Evolutionary conservation across 2,113 vertebrate genomes (phyloP), one percentile per base, ranked within the genome.

Genomic region (Ramphastos sulfuratus): DNA sequence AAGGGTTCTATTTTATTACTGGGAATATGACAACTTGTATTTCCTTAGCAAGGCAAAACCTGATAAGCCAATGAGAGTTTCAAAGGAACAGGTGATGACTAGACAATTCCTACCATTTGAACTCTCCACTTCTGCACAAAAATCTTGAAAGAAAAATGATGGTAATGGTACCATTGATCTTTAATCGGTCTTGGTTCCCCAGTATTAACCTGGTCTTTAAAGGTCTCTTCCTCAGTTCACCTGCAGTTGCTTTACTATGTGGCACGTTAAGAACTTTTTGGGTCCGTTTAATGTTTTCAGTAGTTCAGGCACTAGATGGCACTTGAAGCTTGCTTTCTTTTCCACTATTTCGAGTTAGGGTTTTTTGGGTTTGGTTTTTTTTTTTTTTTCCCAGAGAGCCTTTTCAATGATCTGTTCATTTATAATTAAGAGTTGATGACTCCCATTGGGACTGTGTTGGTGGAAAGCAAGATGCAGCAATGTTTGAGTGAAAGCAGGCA

Each of bases 281-380:
- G 0, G 20, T 50, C 10, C 20, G 2, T 37, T 44, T 58, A 23
- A 12, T 58, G 15, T 30, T 85, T 92, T 85, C 16, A 44, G 86
- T 42, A 74, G 9, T 50, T 61, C 12, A 48, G 31, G 97, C 98
- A 96, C 97, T 98, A 98, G 98, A 96, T 98, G 98, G 98, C 97
- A 96, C 96, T 97, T 95, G 89, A 95, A 88, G 96, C 72, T 97
- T 56, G 55, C 55, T 60, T 93, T 93, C 72, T 59, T 59, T 59
- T 19, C 58, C 31, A 21, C 58, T 46, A 17, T 46, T 46, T 39
- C 8, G 44, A 39, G 37, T 44, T 44, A 5, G 13, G 5, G 14
- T 44, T 44, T 44, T 44, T 44, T 44, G 14, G 42, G 44, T 44
- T 44, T 44, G 44, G 15, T 16, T 14, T 14, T 44, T 44, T 14